A percentile compares a stretch with the other conserved stretches of the same genome.
Evolutionary conservation across 2,888 invertebrate species (phyloP).

Genomic region (Pantelozetes paolii): DNA sequence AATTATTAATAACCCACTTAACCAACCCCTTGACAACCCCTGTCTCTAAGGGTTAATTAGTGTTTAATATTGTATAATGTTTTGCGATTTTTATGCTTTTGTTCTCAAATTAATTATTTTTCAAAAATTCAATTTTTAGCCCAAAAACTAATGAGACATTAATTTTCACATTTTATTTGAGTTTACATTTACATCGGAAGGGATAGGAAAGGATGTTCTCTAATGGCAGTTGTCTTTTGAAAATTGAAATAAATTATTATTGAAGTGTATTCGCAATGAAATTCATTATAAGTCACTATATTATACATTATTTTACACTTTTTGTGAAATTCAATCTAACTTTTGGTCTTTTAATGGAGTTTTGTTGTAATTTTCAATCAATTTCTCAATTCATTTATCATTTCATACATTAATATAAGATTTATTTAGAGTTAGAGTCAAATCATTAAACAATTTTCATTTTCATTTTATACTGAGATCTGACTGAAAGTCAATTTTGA

Average conservation of each 20-base stretch:
- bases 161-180: neutral
- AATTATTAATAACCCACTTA: too few species aligned
- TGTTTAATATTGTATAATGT: too few species aligned
- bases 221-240: neutral
- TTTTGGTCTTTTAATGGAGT: neutral
- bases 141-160: neutral
- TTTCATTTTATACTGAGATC: neutral
- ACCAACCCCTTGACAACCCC: too few species aligned
- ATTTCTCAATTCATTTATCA: neutral
- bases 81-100: too few species aligned
- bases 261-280: neutral
- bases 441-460: neutral
- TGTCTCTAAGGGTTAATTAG: too few species aligned
- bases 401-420: neutral
- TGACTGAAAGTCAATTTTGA: too few species aligned
- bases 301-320: neutral
- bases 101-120: slow-evolving; percentile 7
- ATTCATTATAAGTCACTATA: neutral
- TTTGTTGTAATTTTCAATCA: slow-evolving; percentile 3
- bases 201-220: neutral
- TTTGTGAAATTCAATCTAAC: neutral
- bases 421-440: neutral
- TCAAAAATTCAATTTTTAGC: neutral
- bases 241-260: neutral
- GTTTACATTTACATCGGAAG: neutral